Percentiles rank a stretch among this genome's conserved stretches.
Conservation (phyloP, 2,797 vertebrate species). For the Helicolenus hilgendorfi region DNA sequence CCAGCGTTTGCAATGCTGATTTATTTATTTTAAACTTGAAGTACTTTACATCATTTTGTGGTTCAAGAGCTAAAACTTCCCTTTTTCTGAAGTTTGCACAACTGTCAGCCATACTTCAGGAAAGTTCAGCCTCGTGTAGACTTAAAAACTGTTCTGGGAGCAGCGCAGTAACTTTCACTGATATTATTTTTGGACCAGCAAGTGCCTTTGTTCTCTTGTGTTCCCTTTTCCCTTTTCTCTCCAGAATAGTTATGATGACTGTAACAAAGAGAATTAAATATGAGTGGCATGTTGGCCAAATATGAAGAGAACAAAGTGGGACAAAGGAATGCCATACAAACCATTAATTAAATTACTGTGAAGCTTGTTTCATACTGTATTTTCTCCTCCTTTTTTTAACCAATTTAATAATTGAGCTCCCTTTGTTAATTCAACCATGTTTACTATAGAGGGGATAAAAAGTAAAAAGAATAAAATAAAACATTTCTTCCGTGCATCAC, state of each 20-base stretch:
- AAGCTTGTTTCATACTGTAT: constrained; percentile 44
- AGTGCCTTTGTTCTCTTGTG: constrained; percentile 48
- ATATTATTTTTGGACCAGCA: constrained; percentile 63
- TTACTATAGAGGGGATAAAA: not conserved
- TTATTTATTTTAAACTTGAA: not conserved
- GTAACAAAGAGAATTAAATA: constrained; percentile 73
- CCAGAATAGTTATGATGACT: constrained; percentile 32
- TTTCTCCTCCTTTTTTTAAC: constrained; percentile 2
- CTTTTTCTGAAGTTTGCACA: not conserved
- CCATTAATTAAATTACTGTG: constrained; percentile 65
- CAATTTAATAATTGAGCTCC: constrained; percentile 8
- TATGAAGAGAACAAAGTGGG: constrained; percentile 50
- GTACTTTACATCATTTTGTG: not conserved
- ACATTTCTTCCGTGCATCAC: not conserved
- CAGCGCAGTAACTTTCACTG: constrained; percentile 23
- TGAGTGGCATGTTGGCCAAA: constrained; percentile 71
- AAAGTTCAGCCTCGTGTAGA: constrained; percentile 30
- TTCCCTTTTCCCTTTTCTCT: constrained; percentile 41
- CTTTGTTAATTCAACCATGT: constrained; percentile 21
- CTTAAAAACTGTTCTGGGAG: constrained; percentile 7
- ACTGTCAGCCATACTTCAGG: not conserved
- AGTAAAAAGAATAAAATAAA: not conserved
- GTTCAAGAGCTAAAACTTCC: not conserved
- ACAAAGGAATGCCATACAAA: constrained; percentile 44
- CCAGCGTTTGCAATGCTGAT: not conserved